A percentile compares a stretch with the other conserved stretches of the same genome.
Conservation (phyloP, 53 echinoderm and acorn worm genomes). For the Henricia sp. region DNA sequence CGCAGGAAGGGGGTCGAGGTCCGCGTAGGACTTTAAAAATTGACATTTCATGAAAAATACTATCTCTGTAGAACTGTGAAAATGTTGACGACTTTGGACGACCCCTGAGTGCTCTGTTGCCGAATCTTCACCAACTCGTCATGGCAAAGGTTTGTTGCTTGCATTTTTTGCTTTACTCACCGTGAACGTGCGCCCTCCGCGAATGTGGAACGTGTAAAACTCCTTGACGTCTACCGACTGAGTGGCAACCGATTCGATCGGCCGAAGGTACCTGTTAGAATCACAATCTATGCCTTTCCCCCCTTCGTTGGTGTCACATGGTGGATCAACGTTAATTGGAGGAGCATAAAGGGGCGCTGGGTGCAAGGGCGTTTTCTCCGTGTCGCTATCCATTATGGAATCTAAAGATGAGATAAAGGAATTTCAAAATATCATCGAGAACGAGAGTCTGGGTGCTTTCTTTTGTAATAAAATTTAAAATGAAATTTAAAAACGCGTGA, state of each 20-base stretch:
- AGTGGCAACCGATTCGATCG: background rate
- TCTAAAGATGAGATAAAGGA: background rate
- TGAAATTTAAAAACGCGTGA: too few relatives aligned
- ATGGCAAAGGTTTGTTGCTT: too few relatives aligned
- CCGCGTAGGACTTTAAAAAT: too few relatives aligned
- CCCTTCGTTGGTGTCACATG: background rate
- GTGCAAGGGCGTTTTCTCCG: background rate
- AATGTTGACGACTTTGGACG: too few relatives aligned
- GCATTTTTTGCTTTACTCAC: background rate
- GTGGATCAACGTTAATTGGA: background rate
- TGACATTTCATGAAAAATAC: too few relatives aligned
- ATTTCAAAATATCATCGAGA: too few relatives aligned
- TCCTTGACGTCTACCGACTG: background rate
- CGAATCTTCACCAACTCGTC: too few relatives aligned
- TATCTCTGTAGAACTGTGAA: too few relatives aligned
- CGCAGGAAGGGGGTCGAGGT: too few relatives aligned
- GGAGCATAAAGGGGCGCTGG: background rate
- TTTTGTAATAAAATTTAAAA: too few relatives aligned
- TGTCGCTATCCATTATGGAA: background rate
- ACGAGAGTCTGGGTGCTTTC: too few relatives aligned
- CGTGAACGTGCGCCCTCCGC: slow-evolving; percentile 27
- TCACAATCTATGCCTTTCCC: background rate
- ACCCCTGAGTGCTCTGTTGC: too few relatives aligned
- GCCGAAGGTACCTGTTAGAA: background rate
- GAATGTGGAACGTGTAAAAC: slow-evolving; percentile 8